Evolutionary conservation across 2,113 vertebrate species (phyloP).

Genomic region (Gasterosteus aculeatus): DNA sequence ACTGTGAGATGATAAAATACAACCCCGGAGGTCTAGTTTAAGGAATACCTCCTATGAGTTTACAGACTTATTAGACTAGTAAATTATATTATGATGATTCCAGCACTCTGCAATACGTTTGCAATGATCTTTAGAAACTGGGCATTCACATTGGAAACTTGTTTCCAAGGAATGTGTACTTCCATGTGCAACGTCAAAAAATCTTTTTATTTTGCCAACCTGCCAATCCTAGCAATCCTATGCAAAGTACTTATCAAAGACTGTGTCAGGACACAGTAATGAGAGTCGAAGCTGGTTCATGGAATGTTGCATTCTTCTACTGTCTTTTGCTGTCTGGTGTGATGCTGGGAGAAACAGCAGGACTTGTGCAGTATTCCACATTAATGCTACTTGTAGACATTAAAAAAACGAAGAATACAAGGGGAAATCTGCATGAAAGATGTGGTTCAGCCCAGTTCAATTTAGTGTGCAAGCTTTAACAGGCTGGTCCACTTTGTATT

Average conservation of each 20-base stretch:
- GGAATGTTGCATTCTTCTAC: conserved; percentile 61
- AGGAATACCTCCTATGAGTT: neutral
- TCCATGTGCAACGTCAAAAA: neutral
- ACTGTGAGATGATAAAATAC: neutral
- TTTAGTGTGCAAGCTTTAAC: conserved; percentile 59
- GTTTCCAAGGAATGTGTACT: neutral
- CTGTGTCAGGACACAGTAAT: conserved; percentile 30
- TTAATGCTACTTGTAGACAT: conserved; percentile 62
- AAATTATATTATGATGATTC: neutral
- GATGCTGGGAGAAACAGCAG: conserved; percentile 93
- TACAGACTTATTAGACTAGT: neutral
- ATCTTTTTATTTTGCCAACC: conserved; percentile 47
- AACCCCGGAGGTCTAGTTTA: neutral
- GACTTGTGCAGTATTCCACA: conserved; percentile 81
- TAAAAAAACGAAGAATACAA: conserved; percentile 58
- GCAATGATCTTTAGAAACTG: neutral
- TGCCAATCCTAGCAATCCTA: neutral
- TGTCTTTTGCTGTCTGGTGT: conserved; percentile 86
- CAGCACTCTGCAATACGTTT: neutral
- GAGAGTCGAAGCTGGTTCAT: conserved; percentile 46
- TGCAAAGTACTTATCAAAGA: conserved; percentile 13
- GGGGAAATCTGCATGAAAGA: conserved; percentile 74
- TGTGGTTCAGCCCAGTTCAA: conserved; percentile 82
- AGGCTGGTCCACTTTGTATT: conserved; percentile 73
- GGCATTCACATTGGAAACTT: neutral